Conservation (phyloP, 2,797 vertebrate species). For the Rhabdomys pumilio region DNA sequence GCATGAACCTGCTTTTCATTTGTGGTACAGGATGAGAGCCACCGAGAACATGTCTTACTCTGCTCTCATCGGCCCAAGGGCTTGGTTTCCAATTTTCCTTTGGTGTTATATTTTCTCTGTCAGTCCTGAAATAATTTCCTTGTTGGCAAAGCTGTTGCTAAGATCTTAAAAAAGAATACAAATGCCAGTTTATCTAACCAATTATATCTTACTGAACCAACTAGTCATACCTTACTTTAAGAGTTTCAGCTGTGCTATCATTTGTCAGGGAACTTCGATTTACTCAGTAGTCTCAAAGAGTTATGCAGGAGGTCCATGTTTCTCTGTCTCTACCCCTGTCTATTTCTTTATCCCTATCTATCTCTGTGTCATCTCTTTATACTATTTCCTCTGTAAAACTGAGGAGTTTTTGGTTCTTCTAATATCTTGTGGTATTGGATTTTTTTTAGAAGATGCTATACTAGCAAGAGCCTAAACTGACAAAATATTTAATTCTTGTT, state of each 20-base stretch:
- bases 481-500: conserved; percentile 34
- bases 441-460: conserved; percentile 55
- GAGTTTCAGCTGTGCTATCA: not conserved
- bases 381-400: not conserved
- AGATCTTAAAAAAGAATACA: conserved; percentile 86
- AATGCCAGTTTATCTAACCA: not conserved
- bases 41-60: conserved; percentile 16
- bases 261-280: not conserved
- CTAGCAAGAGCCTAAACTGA: not conserved
- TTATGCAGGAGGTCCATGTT: not conserved
- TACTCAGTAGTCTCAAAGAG: not conserved
- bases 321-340: not conserved
- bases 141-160: conserved; percentile 88
- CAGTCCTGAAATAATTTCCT: conserved; percentile 92
- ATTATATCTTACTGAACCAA: not conserved
- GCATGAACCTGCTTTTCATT: not conserved
- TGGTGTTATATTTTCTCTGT: conserved; percentile 91
- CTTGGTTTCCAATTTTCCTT: conserved; percentile 88
- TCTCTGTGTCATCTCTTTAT: not conserved
- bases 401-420: not conserved
- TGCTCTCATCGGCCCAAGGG: not conserved
- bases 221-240: not conserved
- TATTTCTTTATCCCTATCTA: not conserved
- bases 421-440: not conserved
- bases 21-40: not conserved